These are phyloP conservation scores for Empis livida DNA, from an alignment of 2,888 invertebrate species.

Conservation along the genomic window DNA sequence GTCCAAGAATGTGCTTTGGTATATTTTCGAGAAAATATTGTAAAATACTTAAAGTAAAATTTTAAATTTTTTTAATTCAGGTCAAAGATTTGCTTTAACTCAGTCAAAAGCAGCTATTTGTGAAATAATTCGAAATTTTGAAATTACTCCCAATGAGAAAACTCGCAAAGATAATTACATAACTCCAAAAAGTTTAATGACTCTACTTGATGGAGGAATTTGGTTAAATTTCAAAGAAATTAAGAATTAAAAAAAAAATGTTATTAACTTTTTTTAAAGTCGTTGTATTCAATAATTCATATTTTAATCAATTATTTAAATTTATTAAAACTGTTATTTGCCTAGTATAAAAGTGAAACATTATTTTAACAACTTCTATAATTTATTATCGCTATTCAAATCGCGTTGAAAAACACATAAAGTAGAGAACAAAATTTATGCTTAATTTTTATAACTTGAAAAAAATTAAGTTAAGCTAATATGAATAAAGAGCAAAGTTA, in stretches of 20 bases:
- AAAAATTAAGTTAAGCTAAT: too few relatives aligned
- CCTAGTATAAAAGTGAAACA: too few relatives aligned
- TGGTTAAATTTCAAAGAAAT: conserved; percentile 25
- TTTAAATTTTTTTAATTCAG: background rate
- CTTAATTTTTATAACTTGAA: too few relatives aligned
- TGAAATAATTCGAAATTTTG: conserved; percentile 20
- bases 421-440: too few relatives aligned
- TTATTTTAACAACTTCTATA: too few relatives aligned
- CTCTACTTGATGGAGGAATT: conserved; percentile 24
- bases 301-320: too few relatives aligned
- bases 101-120: conserved; percentile 26
- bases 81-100: conserved; percentile 21
- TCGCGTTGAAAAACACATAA: too few relatives aligned
- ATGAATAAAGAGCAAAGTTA: too few relatives aligned
- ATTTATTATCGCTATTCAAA: too few relatives aligned
- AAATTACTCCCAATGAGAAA: conserved; percentile 18
- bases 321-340: too few relatives aligned
- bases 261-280: too few relatives aligned
- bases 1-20: conserved; percentile 31
- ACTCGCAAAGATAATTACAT: conserved; percentile 20
- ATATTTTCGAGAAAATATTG: background rate
- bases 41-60: background rate
- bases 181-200: conserved; percentile 22
- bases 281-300: too few relatives aligned
- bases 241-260: background rate